phyloP scores from a whole-genome alignment of 2,797 vertebrate species.

The Myoxocephalus aenaeus region DNA sequence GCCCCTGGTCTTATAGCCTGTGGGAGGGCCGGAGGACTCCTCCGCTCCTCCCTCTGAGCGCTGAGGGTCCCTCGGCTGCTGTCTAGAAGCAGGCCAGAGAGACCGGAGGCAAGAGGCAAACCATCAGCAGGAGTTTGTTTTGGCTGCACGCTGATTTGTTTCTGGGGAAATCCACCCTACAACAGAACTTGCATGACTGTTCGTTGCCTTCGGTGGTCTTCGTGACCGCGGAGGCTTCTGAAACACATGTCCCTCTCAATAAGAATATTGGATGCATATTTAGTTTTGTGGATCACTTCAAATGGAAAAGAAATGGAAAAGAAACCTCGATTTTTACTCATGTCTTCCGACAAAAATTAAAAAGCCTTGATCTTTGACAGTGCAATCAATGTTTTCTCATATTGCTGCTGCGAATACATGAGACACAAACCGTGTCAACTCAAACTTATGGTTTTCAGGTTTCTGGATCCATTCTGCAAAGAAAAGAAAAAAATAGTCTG shows the following conservation, averaged over 20 bases:
- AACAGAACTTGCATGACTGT: constrained; percentile 65
- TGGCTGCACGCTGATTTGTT: constrained; percentile 72
- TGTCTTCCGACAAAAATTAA: no score
- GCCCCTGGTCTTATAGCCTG: constrained; percentile 85
- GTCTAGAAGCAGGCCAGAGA: constrained; percentile 80
- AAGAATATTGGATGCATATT: background rate
- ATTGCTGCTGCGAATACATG: background rate
- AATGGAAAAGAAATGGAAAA: constrained; percentile 40
- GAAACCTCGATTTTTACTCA: constrained; percentile 1
- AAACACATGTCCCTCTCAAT: constrained; percentile 38
- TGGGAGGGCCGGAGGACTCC: constrained; percentile 78
- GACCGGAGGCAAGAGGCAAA: constrained; percentile 80
- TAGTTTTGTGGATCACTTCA: constrained; percentile 5
- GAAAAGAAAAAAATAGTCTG: background rate
- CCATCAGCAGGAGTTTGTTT: constrained; percentile 80
- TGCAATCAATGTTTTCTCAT: constrained; percentile 4
- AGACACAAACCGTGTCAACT: background rate
- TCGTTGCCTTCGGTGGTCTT: constrained; percentile 40
- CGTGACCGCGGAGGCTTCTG: constrained; percentile 21
- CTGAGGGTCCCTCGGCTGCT: constrained; percentile 77
- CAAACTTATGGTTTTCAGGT: background rate
- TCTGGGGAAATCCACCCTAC: constrained; percentile 76
- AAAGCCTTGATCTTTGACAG: constrained; percentile 19
- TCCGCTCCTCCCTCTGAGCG: constrained; percentile 76
- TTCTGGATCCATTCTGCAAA: constrained; percentile 17